Percentiles rank a stretch among this genome's conserved stretches.
These are phyloP conservation scores for Pao palembangensis DNA, from an alignment of 2,113 vertebrate species.

Conservation along the genomic window DNA sequence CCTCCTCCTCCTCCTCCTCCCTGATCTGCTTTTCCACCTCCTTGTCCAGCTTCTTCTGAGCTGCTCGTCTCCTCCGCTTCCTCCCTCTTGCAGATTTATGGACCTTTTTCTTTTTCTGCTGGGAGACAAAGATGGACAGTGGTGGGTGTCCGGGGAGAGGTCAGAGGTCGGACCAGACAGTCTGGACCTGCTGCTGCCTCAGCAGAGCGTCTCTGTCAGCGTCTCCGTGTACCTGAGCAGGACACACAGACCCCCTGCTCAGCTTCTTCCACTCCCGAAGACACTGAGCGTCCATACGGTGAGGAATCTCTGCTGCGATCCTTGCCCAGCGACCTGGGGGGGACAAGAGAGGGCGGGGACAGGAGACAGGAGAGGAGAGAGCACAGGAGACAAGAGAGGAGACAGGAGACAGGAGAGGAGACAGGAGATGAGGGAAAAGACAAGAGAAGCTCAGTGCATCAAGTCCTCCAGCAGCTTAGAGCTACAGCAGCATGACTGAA, in stretches of 20 bases:
- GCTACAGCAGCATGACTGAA: too few species aligned
- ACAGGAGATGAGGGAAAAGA: too few species aligned
- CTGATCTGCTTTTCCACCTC: slow-evolving; percentile 16
- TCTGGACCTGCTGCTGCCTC: too few species aligned
- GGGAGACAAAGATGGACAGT: not conserved
- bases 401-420: too few species aligned
- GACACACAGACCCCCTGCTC: not conserved
- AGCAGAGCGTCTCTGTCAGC: not conserved
- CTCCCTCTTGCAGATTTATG: not conserved
- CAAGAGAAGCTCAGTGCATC: too few species aligned
- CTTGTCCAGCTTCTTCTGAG: not conserved
- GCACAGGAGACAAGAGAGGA: too few species aligned
- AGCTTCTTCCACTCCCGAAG: slow-evolving; percentile 82
- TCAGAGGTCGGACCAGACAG: too few species aligned
- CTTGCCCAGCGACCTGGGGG: slow-evolving; percentile 85
- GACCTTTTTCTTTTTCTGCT: not conserved
- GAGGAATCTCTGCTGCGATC: slow-evolving; percentile 83
- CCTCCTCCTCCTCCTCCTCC: slow-evolving; percentile 21
- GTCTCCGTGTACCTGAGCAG: slow-evolving; percentile 18
- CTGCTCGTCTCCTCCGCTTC: not conserved
- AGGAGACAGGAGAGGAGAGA: not conserved
- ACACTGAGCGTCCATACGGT: slow-evolving; percentile 82
- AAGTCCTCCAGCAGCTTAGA: too few species aligned
- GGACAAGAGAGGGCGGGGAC: not conserved
- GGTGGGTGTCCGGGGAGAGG: not conserved